Evolutionary conservation across 2,797 vertebrate species (phyloP).

Genomic region (Microctenopoma stevenorrisi): DNA sequence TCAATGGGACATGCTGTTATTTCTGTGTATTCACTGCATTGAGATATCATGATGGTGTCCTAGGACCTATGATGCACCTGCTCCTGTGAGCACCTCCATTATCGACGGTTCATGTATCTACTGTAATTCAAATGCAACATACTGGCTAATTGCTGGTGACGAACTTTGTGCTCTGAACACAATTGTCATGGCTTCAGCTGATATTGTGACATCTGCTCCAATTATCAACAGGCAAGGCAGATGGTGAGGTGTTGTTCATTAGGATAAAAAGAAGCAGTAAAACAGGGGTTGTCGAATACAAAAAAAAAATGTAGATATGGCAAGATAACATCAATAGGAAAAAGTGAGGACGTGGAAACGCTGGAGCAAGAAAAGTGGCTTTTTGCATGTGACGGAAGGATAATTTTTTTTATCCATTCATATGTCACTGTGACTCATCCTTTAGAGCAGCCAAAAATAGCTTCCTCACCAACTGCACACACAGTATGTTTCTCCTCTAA

Average conservation of each 20-base stretch:
- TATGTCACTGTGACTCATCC: constrained; percentile 74
- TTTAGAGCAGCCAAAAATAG: constrained; percentile 67
- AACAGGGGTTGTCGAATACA: constrained; percentile 22
- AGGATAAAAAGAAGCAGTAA: constrained; percentile 8
- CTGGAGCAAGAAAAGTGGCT: constrained; percentile 19
- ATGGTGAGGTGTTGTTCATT: constrained; percentile 28
- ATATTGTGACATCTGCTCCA: constrained; percentile 48
- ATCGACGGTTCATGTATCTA: constrained; percentile 16
- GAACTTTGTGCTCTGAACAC: constrained; percentile 47
- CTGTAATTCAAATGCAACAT: constrained; percentile 53
- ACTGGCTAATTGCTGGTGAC: constrained; percentile 56
- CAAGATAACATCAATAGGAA: constrained; percentile 26
- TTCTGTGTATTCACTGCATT: constrained; percentile 29
- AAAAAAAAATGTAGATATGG: constrained; percentile 28
- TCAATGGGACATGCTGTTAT: constrained; percentile 14
- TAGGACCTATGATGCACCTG: constrained; percentile 45
- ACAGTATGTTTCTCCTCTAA: constrained; percentile 31
- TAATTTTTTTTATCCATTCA: constrained; percentile 65
- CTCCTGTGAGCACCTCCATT: constrained; percentile 26
- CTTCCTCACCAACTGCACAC: constrained; percentile 46
- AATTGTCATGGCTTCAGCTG: constrained; percentile 54
- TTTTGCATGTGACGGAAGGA: constrained; percentile 63
- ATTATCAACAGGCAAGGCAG: constrained; percentile 44
- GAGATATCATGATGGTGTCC: constrained; percentile 37
- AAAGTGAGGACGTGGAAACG: constrained; percentile 16